These are phyloP conservation scores for Gobio gobio DNA, from an alignment of 2,113 vertebrate genomes.

Conservation along the genomic window DNA sequence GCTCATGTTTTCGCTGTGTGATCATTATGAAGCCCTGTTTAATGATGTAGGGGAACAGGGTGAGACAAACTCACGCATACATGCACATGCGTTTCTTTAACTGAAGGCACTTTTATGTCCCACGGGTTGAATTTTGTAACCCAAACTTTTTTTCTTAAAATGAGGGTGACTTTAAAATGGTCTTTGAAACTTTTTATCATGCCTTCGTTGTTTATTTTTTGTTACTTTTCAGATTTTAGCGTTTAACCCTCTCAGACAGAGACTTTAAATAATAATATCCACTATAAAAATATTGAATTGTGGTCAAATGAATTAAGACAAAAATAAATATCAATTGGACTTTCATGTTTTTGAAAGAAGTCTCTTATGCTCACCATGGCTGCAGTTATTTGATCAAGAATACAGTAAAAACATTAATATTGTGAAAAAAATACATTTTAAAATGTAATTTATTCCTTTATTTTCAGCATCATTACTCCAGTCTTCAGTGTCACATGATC, in stretches of 20 bases:
- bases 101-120: background rate
- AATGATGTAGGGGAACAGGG: slow-evolving; percentile 1
- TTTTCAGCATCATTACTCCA: background rate
- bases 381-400: background rate
- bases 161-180: no score
- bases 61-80: background rate
- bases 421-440: background rate
- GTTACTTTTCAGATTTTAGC: background rate
- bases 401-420: background rate
- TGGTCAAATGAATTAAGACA: background rate
- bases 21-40: background rate
- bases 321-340: background rate
- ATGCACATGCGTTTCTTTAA: background rate
- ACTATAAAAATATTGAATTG: background rate
- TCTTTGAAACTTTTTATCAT: no score
- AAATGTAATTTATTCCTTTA: background rate
- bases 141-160: no score
- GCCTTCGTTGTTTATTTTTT: no score
- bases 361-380: background rate
- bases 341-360: background rate
- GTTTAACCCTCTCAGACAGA: background rate
- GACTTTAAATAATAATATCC: background rate
- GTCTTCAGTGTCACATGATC: background rate
- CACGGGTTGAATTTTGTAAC: background rate
- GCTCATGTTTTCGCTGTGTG: slow-evolving; percentile 25